Conservation (phyloP, 2,797 vertebrate species). For the Sylvia borin region DNA sequence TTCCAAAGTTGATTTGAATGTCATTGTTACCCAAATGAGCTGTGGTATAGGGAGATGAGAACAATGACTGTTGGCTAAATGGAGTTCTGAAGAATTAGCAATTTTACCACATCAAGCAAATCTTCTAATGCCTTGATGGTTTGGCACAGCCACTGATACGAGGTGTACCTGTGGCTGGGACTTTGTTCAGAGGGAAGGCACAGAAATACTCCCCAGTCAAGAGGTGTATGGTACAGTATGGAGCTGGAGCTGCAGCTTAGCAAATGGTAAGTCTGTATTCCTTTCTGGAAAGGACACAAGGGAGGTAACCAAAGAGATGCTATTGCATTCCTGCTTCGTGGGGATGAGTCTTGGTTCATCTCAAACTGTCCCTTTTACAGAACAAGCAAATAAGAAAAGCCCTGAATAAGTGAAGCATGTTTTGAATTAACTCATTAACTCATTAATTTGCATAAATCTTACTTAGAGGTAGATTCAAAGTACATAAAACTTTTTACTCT, state of each 20-base stretch:
- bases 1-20: not conserved
- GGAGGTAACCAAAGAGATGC: not conserved
- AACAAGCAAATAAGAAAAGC: not conserved
- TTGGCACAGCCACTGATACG: fast-evolving
- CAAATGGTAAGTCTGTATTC: not conserved
- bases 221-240: not conserved
- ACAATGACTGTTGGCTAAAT: not conserved
- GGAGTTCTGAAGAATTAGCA: not conserved
- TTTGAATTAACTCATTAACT: not conserved
- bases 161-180: fast-evolving
- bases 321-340: not conserved
- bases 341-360: not conserved
- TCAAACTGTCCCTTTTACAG: not conserved
- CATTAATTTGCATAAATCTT: not conserved
- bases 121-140: not conserved
- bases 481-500: not conserved
- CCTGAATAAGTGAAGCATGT: not conserved
- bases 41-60: not conserved
- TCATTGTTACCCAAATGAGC: not conserved
- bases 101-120: not conserved
- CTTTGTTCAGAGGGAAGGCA: not conserved
- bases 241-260: not conserved
- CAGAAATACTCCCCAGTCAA: not conserved
- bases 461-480: not conserved
- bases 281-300: not conserved